A percentile compares a stretch with the other conserved stretches of the same genome.
Evolutionary conservation across 2,113 vertebrate species (phyloP).

Genomic region (Gymnogyps californianus): DNA sequence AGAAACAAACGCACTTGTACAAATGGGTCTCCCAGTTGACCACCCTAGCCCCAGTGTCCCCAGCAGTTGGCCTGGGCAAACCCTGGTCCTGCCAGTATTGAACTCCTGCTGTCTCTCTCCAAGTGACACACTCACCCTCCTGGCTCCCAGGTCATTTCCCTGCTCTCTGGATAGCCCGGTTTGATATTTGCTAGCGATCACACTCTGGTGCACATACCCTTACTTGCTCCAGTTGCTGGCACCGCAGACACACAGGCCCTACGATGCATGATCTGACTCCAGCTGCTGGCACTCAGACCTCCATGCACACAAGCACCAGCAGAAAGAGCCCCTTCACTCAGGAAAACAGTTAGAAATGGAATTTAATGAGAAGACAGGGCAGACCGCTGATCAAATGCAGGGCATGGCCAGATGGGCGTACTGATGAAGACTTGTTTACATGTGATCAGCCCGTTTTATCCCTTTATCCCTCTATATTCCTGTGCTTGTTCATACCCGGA

Average conservation of each 20-base stretch:
- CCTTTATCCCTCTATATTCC: not conserved
- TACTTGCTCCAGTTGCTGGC: not conserved
- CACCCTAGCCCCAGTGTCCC: not conserved
- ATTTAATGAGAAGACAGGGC: not conserved
- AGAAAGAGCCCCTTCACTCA: not conserved
- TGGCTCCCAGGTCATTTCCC: not conserved
- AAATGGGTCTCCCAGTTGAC: not conserved
- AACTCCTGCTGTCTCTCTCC: not conserved
- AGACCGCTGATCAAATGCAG: not conserved
- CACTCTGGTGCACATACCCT: not conserved
- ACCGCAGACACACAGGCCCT: not conserved
- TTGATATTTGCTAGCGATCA: not conserved
- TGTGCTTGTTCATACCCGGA: not conserved
- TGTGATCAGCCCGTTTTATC: not conserved
- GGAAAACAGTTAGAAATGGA: not conserved
- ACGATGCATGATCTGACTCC: not conserved
- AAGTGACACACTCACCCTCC: not conserved
- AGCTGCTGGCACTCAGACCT: not conserved
- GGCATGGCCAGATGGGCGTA: too few relatives aligned
- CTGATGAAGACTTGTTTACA: not conserved
- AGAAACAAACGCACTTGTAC: accelerated
- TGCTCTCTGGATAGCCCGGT: not conserved
- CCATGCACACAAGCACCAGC: not conserved
- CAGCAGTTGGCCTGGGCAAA: not conserved
- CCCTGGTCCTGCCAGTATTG: not conserved